A percentile compares a stretch with the other conserved stretches of the same genome.
Conservation (phyloP, 2,113 vertebrate species). For the Shinisaurus crocodilurus region DNA sequence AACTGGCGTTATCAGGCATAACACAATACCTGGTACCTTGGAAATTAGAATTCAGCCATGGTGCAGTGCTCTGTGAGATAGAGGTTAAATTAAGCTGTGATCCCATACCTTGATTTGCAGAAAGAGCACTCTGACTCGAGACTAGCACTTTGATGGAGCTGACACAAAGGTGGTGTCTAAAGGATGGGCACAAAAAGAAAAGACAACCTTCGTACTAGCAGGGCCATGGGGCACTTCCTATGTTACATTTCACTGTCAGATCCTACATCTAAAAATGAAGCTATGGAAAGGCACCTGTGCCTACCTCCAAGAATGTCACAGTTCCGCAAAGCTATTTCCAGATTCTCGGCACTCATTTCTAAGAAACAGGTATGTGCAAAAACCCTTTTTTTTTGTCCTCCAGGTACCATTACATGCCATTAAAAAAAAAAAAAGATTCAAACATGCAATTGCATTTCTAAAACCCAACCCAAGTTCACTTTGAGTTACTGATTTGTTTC, state of each 20-base stretch:
- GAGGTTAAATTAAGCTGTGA: neutral
- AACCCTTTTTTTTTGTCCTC: neutral
- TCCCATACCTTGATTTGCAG: neutral
- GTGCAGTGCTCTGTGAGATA: fast-evolving
- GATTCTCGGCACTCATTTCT: neutral
- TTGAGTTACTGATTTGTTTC: neutral
- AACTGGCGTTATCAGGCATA: neutral
- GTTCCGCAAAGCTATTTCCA: neutral
- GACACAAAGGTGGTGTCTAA: neutral
- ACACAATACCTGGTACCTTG: neutral
- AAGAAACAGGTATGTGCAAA: neutral
- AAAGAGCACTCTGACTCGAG: fast-evolving
- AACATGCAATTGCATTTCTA: neutral
- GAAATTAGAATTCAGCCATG: neutral
- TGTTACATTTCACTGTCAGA: neutral
- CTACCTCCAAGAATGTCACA: neutral
- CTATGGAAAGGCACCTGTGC: neutral
- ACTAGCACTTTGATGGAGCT: neutral
- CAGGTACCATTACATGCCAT: neutral
- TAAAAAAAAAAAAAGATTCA: neutral
- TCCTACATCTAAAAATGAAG: neutral
- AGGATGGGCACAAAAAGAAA: neutral
- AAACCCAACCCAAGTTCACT: neutral
- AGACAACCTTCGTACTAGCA: neutral
- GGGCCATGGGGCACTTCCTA: neutral